Evolutionary conservation across 2,888 invertebrate species (phyloP).

Genomic region (Monochamus alternatus): DNA sequence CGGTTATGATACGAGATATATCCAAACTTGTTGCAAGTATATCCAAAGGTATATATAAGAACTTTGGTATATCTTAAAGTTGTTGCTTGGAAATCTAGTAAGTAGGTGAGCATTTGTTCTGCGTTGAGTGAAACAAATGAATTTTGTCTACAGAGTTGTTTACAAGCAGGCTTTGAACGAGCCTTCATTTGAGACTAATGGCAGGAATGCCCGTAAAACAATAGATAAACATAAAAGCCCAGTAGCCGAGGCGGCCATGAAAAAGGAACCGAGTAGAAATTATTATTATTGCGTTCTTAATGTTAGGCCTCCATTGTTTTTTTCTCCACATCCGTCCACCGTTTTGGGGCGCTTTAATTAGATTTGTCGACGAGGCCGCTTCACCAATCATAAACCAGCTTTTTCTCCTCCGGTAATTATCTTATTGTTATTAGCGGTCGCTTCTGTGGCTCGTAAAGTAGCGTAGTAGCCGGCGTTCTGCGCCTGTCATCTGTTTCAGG

Average conservation of each 20-base stretch:
- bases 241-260: slow-evolving; percentile 17
- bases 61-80: too few species aligned
- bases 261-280: slow-evolving; percentile 41
- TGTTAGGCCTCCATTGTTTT: slow-evolving; percentile 25
- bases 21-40: too few species aligned
- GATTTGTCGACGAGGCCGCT: slow-evolving; percentile 21
- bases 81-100: too few species aligned
- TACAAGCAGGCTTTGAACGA: not conserved
- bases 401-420: slow-evolving; percentile 58
- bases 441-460: slow-evolving; percentile 58
- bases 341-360: slow-evolving; percentile 26
- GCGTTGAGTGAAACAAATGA: too few species aligned
- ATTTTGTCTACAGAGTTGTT: too few species aligned
- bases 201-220: not conserved
- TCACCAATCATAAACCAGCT: slow-evolving; percentile 46
- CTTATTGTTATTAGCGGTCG: slow-evolving; percentile 59
- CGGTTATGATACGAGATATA: too few species aligned
- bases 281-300: slow-evolving; percentile 40
- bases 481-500: slow-evolving; percentile 43
- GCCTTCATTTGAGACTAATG: not conserved
- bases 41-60: too few species aligned
- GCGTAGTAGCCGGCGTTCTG: slow-evolving; percentile 56
- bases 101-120: too few species aligned
- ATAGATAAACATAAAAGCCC: slow-evolving; percentile 17
- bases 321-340: slow-evolving; percentile 17